Evolutionary conservation across 2,888 invertebrate genomes (phyloP).

Genomic region (Drosophila affinis): DNA sequence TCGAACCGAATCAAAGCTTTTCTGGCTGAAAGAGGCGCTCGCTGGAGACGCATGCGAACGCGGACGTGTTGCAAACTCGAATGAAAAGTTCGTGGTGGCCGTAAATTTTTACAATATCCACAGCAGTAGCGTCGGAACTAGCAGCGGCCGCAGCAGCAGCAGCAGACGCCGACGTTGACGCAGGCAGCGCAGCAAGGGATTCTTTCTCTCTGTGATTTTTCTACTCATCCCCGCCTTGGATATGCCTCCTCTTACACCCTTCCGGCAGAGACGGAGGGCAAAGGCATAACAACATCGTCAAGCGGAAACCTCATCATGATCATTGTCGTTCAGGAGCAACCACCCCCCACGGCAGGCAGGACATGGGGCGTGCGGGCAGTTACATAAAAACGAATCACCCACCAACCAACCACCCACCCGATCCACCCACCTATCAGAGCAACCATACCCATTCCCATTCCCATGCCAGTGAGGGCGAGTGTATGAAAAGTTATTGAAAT

Average conservation of each 20-base stretch:
- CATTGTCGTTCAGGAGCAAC: slow-evolving; percentile 66
- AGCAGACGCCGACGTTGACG: slow-evolving; percentile 28
- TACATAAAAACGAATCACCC: slow-evolving; percentile 73
- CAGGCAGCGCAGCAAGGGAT: slow-evolving; percentile 53
- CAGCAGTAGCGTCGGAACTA: slow-evolving; percentile 44
- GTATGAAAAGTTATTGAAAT: slow-evolving; percentile 78
- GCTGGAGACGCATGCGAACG: slow-evolving; percentile 59
- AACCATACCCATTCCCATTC: slow-evolving; percentile 7
- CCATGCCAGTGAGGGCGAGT: slow-evolving; percentile 48
- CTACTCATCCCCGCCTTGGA: slow-evolving; percentile 46
- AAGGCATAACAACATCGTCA: slow-evolving; percentile 40
- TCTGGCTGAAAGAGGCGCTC: slow-evolving; percentile 14
- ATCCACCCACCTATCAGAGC: slow-evolving; percentile 58
- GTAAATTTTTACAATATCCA: slow-evolving; percentile 75
- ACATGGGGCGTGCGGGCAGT: slow-evolving; percentile 39
- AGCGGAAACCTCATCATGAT: slow-evolving; percentile 49
- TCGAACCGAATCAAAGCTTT: slow-evolving; percentile 16
- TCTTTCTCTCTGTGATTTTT: slow-evolving; percentile 66
- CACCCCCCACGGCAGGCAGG: slow-evolving; percentile 59
- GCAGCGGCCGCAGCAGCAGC: slow-evolving; percentile 7
- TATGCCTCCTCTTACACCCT: slow-evolving; percentile 33
- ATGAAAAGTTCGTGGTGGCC: slow-evolving; percentile 67
- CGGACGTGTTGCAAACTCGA: slow-evolving; percentile 72
- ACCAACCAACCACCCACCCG: slow-evolving; percentile 22
- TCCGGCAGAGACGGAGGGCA: not conserved